A percentile compares a stretch with the other conserved stretches of the same genome.
phyloP scores from a whole-genome alignment of 2,888 invertebrate species.

The Apoda limacodes region DNA sequence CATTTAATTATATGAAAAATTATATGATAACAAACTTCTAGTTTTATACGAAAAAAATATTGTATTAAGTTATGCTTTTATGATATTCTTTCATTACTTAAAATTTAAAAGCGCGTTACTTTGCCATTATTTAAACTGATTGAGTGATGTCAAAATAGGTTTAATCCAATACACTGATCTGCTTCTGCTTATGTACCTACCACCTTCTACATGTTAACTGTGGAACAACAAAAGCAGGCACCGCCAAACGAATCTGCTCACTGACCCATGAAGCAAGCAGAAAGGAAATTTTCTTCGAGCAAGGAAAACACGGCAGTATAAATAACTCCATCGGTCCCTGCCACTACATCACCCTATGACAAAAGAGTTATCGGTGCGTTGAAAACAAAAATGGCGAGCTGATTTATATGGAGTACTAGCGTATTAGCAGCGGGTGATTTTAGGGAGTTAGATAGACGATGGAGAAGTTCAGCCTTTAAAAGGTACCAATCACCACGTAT shows the following conservation, averaged over 20 bases:
- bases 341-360: conserved; percentile 68
- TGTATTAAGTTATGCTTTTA: no score
- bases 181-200: conserved; percentile 27
- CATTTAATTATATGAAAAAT: no score
- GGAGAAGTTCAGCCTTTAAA: no score
- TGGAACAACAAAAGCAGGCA: conserved; percentile 29
- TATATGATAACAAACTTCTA: no score
- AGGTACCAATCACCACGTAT: no score
- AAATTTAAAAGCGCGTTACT: no score
- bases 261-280: conserved; percentile 68
- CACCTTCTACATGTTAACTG: conserved; percentile 21
- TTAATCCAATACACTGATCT: neutral
- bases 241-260: conserved; percentile 55
- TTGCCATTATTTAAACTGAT: no score
- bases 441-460: no score
- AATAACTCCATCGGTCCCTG: conserved; percentile 65
- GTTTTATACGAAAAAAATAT: no score
- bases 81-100: no score
- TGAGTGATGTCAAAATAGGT: no score
- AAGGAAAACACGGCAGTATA: conserved; percentile 67
- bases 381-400: conserved; percentile 68
- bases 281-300: conserved; percentile 67
- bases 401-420: conserved; percentile 50
- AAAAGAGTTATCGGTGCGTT: conserved; percentile 71
- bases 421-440: conserved; percentile 48